Evolutionary conservation across 2,888 invertebrate genomes (phyloP), one percentile per base, ranked within the genome.

Genomic region (Agonopterix subpropinquella): DNA sequence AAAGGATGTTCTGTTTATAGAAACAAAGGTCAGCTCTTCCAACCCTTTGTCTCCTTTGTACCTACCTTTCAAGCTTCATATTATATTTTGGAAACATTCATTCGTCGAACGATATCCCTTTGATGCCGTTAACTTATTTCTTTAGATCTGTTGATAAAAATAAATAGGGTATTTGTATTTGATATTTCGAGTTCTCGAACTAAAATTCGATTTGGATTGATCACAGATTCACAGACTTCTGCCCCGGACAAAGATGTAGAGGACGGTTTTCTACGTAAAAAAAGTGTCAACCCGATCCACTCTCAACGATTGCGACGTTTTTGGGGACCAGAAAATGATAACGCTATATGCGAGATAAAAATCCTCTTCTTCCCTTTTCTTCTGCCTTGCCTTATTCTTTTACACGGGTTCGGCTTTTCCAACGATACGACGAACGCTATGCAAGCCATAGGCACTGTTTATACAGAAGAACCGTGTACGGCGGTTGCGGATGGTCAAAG

Each of bases 41-140:
- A 3, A 2, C 44, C 36, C 36, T 36, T 44, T 36, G 44, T 44
- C 36, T 11, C 5, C 11, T 42, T 7, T 44, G 11, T 36, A 44
- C 44, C n/a, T 36, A 44, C 44, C n/a, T 36, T 44, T 10, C 28
- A 10, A 36, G 36, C 11, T 42, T 13, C 11, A 28, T 18, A 28
- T 15, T 18, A 28, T 15, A 43, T 15, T 39, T 39, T 39, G 39
- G 39, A 39, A 39, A 9, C 39, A n/a, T 39, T 39, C 47, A 47
- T 43, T 36, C 13, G n/a, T 47, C 42, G 36, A 36, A 36, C 37
- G 47, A 47, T 47, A 47, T 47, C 36, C 41, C 47, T 42, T 43
- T 41, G 11, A 44, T 35, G 36, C 10, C 11, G 9, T 44, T 36
- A 44, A 44, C 44, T 35, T 44, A 11, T 44, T 35, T 44, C 11